phyloP scores from a whole-genome alignment of 2,113 vertebrate species.

The Columba livia region DNA sequence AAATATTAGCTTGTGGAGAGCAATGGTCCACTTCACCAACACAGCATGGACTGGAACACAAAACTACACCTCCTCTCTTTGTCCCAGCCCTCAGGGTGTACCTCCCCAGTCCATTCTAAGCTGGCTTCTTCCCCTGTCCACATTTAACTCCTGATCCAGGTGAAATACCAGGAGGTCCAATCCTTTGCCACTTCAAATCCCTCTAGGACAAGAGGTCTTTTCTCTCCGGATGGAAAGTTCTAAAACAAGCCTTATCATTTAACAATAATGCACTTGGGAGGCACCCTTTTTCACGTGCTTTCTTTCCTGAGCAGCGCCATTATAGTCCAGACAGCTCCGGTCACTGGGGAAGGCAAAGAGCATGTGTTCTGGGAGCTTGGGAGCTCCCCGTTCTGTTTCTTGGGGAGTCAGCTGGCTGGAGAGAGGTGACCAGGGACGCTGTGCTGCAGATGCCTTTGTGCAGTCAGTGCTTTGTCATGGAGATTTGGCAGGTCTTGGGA shows the following conservation, averaged over 20 bases:
- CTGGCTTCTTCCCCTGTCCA: not conserved
- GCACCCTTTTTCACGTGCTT: too few species aligned
- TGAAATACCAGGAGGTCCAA: not conserved
- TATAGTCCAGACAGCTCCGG: not conserved
- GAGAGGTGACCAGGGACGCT: not conserved
- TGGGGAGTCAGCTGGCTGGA: not conserved
- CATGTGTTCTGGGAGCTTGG: not conserved
- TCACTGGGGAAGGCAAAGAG: not conserved
- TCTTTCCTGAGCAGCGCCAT: not conserved
- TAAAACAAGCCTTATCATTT: not conserved
- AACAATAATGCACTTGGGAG: not conserved
- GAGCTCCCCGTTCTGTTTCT: not conserved
- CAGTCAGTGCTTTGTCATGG: not conserved
- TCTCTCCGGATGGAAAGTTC: not conserved
- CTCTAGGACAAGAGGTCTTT: not conserved
- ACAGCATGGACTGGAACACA: accelerated
- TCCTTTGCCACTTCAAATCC: not conserved
- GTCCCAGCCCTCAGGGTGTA: not conserved
- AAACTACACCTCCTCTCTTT: not conserved
- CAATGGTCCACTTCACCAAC: not conserved
- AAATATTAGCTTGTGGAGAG: not conserved
- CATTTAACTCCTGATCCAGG: not conserved
- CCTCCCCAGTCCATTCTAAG: not conserved
- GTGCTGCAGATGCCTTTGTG: not conserved
- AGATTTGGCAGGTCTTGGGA: not conserved